phyloP scores from a whole-genome alignment of 2,888 invertebrate genomes.

The Drosophila prolongata region DNA sequence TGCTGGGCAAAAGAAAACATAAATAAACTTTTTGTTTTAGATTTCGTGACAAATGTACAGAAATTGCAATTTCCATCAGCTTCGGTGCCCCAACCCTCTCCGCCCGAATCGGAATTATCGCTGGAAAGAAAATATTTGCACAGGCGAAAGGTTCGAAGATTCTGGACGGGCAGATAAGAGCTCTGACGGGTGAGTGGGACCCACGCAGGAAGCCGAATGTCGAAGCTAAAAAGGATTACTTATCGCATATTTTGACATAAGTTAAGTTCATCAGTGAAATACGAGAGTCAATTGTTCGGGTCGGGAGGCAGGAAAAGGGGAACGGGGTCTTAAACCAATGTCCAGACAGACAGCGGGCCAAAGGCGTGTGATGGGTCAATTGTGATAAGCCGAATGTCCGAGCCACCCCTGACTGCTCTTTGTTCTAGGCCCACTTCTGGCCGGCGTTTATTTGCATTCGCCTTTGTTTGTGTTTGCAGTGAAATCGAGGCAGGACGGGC shows the following conservation, averaged over 20 bases:
- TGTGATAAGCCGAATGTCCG: slow-evolving; percentile 74
- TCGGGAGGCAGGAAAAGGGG: neutral
- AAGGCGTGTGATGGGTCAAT: slow-evolving; percentile 72
- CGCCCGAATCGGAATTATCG: slow-evolving; percentile 58
- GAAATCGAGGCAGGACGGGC: slow-evolving; percentile 69
- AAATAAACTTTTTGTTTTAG: slow-evolving; percentile 73
- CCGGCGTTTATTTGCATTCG: slow-evolving; percentile 76
- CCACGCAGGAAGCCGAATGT: slow-evolving; percentile 53
- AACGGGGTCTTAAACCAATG: slow-evolving; percentile 52
- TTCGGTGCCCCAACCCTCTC: slow-evolving; percentile 19
- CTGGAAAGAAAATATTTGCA: slow-evolving; percentile 75
- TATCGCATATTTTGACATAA: slow-evolving; percentile 83
- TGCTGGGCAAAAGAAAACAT: slow-evolving; percentile 56
- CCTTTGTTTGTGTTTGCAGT: slow-evolving; percentile 76
- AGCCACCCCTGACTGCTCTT: slow-evolving; percentile 60
- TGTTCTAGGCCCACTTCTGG: slow-evolving; percentile 72
- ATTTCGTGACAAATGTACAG: slow-evolving; percentile 76
- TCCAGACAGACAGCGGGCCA: slow-evolving; percentile 27
- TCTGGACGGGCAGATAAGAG: slow-evolving; percentile 8
- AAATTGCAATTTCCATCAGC: slow-evolving; percentile 57
- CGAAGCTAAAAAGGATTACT: slow-evolving; percentile 81
- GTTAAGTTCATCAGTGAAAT: slow-evolving; percentile 82
- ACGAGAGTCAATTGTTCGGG: slow-evolving; percentile 76
- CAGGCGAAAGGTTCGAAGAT: slow-evolving; percentile 46
- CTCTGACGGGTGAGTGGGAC: slow-evolving; percentile 17